Evolutionary conservation across 2,797 vertebrate genomes (phyloP).

Genomic region (Danio jaintianensis): DNA sequence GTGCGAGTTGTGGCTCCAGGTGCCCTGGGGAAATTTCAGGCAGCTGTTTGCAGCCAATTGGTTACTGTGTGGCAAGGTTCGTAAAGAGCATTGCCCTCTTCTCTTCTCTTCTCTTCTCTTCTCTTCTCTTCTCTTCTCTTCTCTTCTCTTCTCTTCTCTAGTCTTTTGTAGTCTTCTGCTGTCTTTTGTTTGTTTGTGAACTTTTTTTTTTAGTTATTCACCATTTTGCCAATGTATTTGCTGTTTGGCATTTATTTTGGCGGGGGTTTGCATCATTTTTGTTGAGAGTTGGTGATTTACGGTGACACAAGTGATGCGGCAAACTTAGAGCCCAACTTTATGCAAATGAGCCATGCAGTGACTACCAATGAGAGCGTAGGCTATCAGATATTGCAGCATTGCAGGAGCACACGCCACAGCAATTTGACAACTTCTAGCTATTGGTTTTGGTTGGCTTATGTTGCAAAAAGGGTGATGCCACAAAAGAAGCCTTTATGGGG

Average conservation of each 20-base stretch:
- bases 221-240: not conserved
- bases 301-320: not conserved
- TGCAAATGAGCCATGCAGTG: not conserved
- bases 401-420: not conserved
- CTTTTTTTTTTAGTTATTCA: slow-evolving; percentile 14
- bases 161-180: slow-evolving; percentile 4
- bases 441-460: not conserved
- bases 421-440: not conserved
- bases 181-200: not conserved
- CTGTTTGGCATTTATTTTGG: not conserved
- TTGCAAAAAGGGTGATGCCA: not conserved
- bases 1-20: slow-evolving; percentile 55
- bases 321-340: slow-evolving; percentile 1
- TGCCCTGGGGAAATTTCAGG: slow-evolving; percentile 76
- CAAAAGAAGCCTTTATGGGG: too few relatives aligned
- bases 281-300: not conserved
- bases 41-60: slow-evolving; percentile 72
- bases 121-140: not conserved
- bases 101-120: slow-evolving; percentile 25
- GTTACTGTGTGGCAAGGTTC: slow-evolving; percentile 42
- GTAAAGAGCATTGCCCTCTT: slow-evolving; percentile 20
- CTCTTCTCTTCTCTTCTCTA: slow-evolving; percentile 40
- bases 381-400: not conserved
- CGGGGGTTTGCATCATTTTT: not conserved
- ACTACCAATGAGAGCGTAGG: not conserved